These are phyloP conservation scores for Temnothorax rugatulus DNA, from an alignment of 2,888 invertebrate species.

Conservation along the genomic window DNA sequence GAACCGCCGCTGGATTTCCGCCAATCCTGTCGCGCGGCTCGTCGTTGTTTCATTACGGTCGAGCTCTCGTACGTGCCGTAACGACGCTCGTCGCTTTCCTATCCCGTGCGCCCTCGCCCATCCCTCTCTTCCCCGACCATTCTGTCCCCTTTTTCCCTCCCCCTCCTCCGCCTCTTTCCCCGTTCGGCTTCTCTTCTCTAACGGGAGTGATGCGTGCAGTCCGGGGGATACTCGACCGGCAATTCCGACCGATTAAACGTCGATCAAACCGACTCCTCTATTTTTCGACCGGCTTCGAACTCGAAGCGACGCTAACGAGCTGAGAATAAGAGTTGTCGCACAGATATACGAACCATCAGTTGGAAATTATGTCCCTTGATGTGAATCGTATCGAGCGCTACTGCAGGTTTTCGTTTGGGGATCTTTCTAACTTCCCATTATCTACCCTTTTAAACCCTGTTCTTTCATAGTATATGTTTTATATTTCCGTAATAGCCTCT, in stretches of 20 bases:
- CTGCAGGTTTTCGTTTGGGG: neutral
- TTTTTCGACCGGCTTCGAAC: constrained; percentile 57
- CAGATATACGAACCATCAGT: constrained; percentile 64
- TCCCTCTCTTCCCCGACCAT: neutral
- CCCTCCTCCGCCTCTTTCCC: neutral
- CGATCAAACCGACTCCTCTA: constrained; percentile 60
- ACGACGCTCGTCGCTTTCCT: constrained; percentile 41
- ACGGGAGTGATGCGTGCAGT: constrained; percentile 52
- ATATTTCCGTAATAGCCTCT: neutral
- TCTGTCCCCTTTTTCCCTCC: neutral
- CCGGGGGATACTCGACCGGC: constrained; percentile 66
- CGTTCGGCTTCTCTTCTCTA: constrained; percentile 34
- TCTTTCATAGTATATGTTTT: neutral
- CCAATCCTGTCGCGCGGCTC: constrained; percentile 76
- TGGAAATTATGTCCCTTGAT: constrained; percentile 44
- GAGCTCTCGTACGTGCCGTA: constrained; percentile 65
- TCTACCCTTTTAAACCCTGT: neutral
- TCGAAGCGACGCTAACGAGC: constrained; percentile 57
- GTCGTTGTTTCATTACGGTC: constrained; percentile 73
- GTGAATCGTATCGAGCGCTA: constrained; percentile 36
- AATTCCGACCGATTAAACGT: constrained; percentile 70
- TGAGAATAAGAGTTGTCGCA: constrained; percentile 65
- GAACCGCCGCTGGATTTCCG: constrained; percentile 76
- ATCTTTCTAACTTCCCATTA: neutral
- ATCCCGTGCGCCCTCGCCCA: neutral